A percentile compares a stretch with the other conserved stretches of the same genome.
Conservation (phyloP, 2,888 invertebrate genomes). For the Tethea ocularis region DNA sequence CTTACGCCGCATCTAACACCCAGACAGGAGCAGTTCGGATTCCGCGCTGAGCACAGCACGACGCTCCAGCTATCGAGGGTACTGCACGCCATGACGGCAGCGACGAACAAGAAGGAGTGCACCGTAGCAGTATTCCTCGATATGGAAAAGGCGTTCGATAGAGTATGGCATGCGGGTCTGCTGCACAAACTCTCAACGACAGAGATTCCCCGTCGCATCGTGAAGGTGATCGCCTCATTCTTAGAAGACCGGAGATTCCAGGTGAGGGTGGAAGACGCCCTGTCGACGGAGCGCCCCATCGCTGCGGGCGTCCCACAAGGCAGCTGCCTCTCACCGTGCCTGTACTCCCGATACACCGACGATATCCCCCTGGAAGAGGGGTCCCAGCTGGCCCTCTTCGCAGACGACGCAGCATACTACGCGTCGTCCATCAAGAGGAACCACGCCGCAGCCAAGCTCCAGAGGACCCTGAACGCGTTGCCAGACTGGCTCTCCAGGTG, state of each 20-base stretch:
- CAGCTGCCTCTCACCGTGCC: conserved; percentile 21
- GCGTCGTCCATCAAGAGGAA: conserved; percentile 12
- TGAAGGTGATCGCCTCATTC: conserved; percentile 24
- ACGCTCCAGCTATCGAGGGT: conserved; percentile 35
- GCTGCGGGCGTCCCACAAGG: conserved; percentile 22
- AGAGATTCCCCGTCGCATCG: conserved; percentile 16
- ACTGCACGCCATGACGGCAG: conserved; percentile 23
- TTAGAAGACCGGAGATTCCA: conserved; percentile 21
- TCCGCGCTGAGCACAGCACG: conserved; percentile 30
- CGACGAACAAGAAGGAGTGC: conserved; percentile 19
- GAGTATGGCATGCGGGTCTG: conserved; percentile 33
- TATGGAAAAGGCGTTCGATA: too few relatives aligned
- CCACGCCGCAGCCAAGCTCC: background rate
- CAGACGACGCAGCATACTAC: background rate
- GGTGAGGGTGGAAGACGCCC: conserved; percentile 20
- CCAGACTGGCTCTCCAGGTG: conserved; percentile 18
- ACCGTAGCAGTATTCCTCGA: conserved; percentile 29
- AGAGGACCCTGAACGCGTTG: conserved; percentile 6
- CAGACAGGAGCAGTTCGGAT: conserved; percentile 14
- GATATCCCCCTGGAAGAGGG: conserved; percentile 21
- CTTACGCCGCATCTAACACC: conserved; percentile 23
- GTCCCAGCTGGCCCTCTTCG: background rate
- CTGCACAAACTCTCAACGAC: conserved; percentile 29
- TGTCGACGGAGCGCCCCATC: conserved; percentile 17
- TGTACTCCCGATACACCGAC: conserved; percentile 25